Conservation (phyloP, 2,113 vertebrate genomes). For the Calidris pygmaea region DNA sequence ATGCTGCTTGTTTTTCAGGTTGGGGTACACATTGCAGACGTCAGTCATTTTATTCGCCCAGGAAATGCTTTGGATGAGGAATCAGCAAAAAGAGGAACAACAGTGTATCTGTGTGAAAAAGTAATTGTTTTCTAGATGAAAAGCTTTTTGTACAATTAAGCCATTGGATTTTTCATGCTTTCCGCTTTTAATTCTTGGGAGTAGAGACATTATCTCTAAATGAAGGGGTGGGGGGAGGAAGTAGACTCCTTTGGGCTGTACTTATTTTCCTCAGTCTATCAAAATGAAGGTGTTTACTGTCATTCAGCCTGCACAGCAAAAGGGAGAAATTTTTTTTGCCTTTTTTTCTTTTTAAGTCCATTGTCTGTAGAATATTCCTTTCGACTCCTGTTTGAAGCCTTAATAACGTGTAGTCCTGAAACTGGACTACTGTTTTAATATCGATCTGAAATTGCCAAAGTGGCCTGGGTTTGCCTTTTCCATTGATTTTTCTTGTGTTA, state of each 20-base stretch:
- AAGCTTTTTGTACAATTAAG: not conserved
- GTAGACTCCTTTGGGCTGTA: not conserved
- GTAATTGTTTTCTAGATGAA: conserved; percentile 59
- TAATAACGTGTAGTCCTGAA: not conserved
- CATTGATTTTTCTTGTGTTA: not conserved
- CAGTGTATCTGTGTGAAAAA: conserved; percentile 95
- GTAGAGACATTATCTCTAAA: not conserved
- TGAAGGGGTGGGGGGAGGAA: not conserved
- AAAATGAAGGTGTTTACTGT: not conserved
- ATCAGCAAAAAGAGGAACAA: conserved; percentile 92
- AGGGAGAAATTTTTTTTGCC: not conserved
- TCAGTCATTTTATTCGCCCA: conserved; percentile 96
- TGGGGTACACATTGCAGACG: conserved; percentile 96
- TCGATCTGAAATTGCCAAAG: not conserved
- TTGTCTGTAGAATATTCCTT: not conserved
- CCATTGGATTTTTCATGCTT: not conserved
- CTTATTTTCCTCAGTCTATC: not conserved
- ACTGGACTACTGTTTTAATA: not conserved
- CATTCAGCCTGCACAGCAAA: not conserved
- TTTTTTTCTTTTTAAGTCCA: not conserved
- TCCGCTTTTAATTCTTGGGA: not conserved
- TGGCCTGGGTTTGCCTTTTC: not conserved
- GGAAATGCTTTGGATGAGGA: conserved; percentile 94
- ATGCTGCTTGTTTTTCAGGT: conserved; percentile 74
- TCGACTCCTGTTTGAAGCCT: not conserved